phyloP scores from a whole-genome alignment of 2,113 vertebrate genomes.

The Phoxinus phoxinus region DNA sequence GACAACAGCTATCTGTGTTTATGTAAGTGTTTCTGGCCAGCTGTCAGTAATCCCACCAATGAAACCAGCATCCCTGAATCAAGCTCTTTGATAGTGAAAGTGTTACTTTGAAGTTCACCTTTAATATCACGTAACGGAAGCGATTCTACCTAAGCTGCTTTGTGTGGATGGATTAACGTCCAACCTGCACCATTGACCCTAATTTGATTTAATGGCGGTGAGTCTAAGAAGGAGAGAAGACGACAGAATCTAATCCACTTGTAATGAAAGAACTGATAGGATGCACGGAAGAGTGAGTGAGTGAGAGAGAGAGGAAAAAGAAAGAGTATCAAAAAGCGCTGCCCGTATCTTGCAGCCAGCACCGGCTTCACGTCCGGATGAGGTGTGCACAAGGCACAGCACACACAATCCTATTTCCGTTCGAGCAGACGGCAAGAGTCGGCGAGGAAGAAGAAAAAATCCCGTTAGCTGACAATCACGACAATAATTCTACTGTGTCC shows the following conservation, averaged over 20 bases:
- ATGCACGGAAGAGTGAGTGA: slow-evolving; percentile 8
- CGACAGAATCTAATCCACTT: slow-evolving; percentile 79
- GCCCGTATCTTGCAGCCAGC: slow-evolving; percentile 16
- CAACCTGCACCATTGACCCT: slow-evolving; percentile 77
- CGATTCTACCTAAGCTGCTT: slow-evolving; percentile 76
- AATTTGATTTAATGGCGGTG: slow-evolving; percentile 81
- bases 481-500: slow-evolving; percentile 59
- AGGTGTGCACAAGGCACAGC: slow-evolving; percentile 45
- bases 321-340: slow-evolving; percentile 22
- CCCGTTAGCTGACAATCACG: slow-evolving; percentile 61
- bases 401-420: slow-evolving; percentile 54
- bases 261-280: slow-evolving; percentile 72
- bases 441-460: slow-evolving; percentile 44
- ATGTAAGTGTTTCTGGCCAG: not conserved
- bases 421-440: slow-evolving; percentile 37
- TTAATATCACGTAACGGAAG: slow-evolving; percentile 77
- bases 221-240: slow-evolving; percentile 72
- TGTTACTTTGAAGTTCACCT: slow-evolving; percentile 76
- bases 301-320: not conserved
- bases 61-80: slow-evolving; percentile 60
- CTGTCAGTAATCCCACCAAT: not conserved
- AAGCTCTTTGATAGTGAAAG: slow-evolving; percentile 71
- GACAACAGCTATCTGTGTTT: not conserved
- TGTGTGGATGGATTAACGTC: slow-evolving; percentile 76
- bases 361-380: slow-evolving; percentile 4